Evolutionary conservation across 2,888 invertebrate genomes (phyloP), one percentile per base, ranked within the genome.

Genomic region (Lordiphosa fenestrarum): DNA sequence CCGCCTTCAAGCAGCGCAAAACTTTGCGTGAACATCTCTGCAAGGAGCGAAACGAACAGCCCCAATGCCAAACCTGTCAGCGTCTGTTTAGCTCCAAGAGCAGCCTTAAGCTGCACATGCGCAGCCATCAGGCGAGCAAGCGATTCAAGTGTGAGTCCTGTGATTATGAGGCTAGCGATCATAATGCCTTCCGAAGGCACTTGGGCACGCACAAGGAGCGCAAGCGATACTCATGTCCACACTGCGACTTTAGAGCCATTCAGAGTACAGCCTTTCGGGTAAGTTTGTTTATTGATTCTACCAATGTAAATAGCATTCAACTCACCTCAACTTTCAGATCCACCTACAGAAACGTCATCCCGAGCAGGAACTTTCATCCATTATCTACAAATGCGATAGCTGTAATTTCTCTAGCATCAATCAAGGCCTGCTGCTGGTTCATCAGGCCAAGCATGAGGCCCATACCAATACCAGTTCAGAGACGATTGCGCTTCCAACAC

Each of bases 291-390:
- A n/a, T n/a, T n/a, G n/a, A n/a, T n/a, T n/a, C n/a, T n/a, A n/a
- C n/a, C n/a, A n/a, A n/a, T n/a, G n/a, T n/a, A n/a, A n/a, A n/a
- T n/a, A n/a, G n/a, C n/a, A n/a, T n/a, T n/a, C n/a, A 0, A 4
- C 35, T 12, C 5, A 38, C 13, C 10, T 12, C 35, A 7, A 2
- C n/a, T 5, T n/a, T 23, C 6, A 89, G 77, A 91, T 92, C 15
- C 96, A 96, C 86, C 91, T 96, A 85, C 92, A 93, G 73, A 93
- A 93, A 52, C 94, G 94, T 84, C 96, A 96, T 88, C 95, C 95
- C 0, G 93, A 93, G 23, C 87, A 92, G 61, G 92, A 75, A 52
- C 59, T 92, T 56, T 91, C 92, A 25, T 91, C 91, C 7, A 91
- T 93, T 12, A 89, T 95, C 30, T 84, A 87, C 54, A 88, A 87